Percentiles rank a stretch among this genome's conserved stretches.
These are phyloP conservation scores for Trissolcus basalis DNA, from an alignment of 1,140 invertebrate genomes.

Conservation along the genomic window DNA sequence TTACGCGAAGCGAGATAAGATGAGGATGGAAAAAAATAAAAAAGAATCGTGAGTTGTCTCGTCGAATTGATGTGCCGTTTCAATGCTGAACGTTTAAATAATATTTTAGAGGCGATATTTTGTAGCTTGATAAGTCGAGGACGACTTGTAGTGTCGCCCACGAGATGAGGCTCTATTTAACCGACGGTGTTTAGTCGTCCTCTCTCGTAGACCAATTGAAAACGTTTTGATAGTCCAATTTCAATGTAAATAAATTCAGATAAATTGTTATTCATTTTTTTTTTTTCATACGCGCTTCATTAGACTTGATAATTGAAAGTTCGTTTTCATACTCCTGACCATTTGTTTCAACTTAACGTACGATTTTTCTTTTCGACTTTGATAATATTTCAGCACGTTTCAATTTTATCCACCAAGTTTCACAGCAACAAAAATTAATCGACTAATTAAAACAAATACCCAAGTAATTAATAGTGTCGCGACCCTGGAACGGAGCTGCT, in stretches of 20 bases:
- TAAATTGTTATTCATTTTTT: no score
- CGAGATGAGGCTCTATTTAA: constrained; percentile 31
- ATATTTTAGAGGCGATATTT: constrained; percentile 19
- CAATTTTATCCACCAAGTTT: no score
- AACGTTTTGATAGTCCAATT: constrained; percentile 9
- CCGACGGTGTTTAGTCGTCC: constrained; percentile 38
- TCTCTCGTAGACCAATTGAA: constrained; percentile 36
- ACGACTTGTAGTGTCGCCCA: constrained; percentile 32
- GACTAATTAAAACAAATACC: no score
- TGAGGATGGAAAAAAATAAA: no score
- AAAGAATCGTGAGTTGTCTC: background rate
- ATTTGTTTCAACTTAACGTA: no score
- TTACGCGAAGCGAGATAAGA: no score
- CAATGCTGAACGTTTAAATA: constrained; percentile 18
- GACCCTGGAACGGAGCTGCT: background rate
- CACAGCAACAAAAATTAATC: no score
- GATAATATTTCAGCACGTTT: no score
- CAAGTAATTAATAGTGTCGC: constrained; percentile 2
- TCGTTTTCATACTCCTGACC: no score
- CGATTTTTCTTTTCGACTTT: no score
- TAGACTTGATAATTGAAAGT: no score
- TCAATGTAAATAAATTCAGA: constrained; percentile 18
- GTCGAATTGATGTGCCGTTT: constrained; percentile 2
- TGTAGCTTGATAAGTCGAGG: constrained; percentile 34
- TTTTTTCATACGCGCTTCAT: no score